Conservation (phyloP, 2,888 invertebrate species). For the Diarsia mendica region DNA sequence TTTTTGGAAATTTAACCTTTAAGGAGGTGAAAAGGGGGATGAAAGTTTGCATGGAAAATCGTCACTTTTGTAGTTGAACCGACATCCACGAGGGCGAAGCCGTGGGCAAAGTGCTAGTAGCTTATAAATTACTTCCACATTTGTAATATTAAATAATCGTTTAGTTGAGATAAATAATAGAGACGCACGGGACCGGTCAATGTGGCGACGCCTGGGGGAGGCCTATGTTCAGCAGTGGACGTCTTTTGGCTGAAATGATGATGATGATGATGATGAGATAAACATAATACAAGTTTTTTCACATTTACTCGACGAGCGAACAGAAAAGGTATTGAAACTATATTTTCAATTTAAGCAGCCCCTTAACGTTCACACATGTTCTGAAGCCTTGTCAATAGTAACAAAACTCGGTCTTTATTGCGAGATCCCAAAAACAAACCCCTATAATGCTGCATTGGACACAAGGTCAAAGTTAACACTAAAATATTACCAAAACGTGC, state of each 20-base stretch:
- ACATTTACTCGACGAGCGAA: neutral
- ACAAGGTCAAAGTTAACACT: slow-evolving; percentile 50
- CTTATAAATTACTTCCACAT: neutral
- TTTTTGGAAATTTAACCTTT: no score
- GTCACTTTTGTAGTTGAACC: no score
- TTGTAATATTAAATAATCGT: neutral
- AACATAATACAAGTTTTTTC: neutral
- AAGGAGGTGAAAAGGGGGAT: no score
- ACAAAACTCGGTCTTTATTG: slow-evolving; percentile 18
- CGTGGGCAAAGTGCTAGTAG: no score
- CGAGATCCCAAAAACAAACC: slow-evolving; percentile 16
- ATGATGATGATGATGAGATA: no score
- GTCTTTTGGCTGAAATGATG: no score
- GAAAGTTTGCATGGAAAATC: no score
- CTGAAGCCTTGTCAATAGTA: slow-evolving; percentile 11
- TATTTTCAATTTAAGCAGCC: neutral
- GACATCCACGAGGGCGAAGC: no score
- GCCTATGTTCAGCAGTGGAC: no score
- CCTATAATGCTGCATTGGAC: slow-evolving; percentile 10
- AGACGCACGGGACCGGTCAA: no score
- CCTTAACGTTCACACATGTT: neutral
- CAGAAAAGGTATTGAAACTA: neutral
- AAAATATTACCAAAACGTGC: slow-evolving; percentile 62
- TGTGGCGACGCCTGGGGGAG: no score
- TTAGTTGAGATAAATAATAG: neutral